Percentiles rank a stretch among this genome's conserved stretches.
Conservation (phyloP, 2,888 invertebrate genomes). For the Anoplius nigerrimus region DNA sequence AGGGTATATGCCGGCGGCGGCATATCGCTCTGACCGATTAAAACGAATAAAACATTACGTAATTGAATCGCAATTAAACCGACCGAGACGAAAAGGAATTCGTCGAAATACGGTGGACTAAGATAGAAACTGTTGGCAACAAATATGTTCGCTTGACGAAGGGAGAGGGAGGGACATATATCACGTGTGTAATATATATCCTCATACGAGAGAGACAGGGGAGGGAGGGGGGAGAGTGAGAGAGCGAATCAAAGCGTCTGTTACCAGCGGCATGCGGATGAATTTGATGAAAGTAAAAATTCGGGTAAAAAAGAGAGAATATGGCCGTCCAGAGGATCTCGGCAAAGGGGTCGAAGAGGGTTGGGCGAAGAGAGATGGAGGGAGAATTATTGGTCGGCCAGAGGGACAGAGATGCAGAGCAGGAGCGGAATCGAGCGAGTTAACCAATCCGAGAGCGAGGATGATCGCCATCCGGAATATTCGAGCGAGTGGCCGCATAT, state of each 20-base stretch:
- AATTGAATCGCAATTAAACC: slow-evolving; percentile 52
- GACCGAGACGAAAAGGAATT: slow-evolving; percentile 29
- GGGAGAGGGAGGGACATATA: too few relatives aligned
- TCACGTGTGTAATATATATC: slow-evolving; percentile 18
- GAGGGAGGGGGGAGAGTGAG: background rate
- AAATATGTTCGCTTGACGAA: too few relatives aligned
- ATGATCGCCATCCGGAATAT: slow-evolving; percentile 1
- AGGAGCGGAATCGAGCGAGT: background rate
- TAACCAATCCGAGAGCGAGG: background rate
- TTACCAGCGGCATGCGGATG: background rate
- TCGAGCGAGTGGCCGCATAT: slow-evolving; percentile 42
- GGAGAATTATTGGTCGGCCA: background rate
- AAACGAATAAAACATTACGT: slow-evolving; percentile 42
- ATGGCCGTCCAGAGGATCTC: too few relatives aligned
- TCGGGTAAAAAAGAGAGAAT: background rate
- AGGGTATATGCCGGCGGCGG: slow-evolving; percentile 10
- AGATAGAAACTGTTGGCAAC: too few relatives aligned
- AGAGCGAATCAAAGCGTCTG: slow-evolving; percentile 4
- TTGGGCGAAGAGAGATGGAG: too few relatives aligned
- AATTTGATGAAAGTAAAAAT: slow-evolving; percentile 3
- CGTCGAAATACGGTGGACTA: slow-evolving; percentile 19
- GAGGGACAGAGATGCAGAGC: background rate
- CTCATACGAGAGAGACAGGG: slow-evolving; percentile 4
- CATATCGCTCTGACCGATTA: slow-evolving; percentile 34
- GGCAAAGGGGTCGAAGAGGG: too few relatives aligned